These are phyloP conservation scores for Phymorhynchus buccinoides DNA, from an alignment of 1,140 invertebrate genomes.

Conservation along the genomic window DNA sequence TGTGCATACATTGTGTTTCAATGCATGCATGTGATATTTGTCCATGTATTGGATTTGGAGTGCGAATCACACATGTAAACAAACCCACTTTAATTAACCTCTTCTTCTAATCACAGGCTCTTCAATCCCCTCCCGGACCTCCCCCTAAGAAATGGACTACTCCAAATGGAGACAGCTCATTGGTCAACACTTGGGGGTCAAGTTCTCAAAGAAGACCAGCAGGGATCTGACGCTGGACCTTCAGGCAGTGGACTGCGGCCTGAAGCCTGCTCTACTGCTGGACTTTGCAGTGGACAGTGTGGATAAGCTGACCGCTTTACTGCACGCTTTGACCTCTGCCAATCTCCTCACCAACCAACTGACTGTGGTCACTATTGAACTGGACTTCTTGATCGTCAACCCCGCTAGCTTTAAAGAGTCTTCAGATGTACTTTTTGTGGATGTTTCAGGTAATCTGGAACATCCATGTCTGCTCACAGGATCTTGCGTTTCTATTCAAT, in stretches of 20 bases:
- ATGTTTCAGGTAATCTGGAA: background rate
- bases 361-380: background rate
- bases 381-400: slow-evolving; percentile 24
- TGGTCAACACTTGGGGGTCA: background rate
- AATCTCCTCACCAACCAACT: background rate
- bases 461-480: background rate
- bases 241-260: slow-evolving; percentile 7
- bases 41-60: background rate
- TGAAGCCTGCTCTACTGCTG: slow-evolving; percentile 35
- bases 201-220: too few species aligned
- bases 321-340: background rate
- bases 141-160: background rate
- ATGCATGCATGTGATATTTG: background rate
- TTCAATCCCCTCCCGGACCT: background rate
- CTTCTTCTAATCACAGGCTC: background rate
- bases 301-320: background rate
- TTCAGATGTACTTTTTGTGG: background rate
- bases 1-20: background rate
- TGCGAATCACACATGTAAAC: background rate
- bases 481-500: background rate
- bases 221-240: slow-evolving; percentile 9
- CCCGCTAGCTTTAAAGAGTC: background rate
- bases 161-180: background rate
- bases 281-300: slow-evolving; percentile 13
- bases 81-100: background rate